Percentiles rank a stretch among this genome's conserved stretches.
Evolutionary conservation across 2,797 vertebrate species (phyloP).

Genomic region (Synaphobranchus kaupii): DNA sequence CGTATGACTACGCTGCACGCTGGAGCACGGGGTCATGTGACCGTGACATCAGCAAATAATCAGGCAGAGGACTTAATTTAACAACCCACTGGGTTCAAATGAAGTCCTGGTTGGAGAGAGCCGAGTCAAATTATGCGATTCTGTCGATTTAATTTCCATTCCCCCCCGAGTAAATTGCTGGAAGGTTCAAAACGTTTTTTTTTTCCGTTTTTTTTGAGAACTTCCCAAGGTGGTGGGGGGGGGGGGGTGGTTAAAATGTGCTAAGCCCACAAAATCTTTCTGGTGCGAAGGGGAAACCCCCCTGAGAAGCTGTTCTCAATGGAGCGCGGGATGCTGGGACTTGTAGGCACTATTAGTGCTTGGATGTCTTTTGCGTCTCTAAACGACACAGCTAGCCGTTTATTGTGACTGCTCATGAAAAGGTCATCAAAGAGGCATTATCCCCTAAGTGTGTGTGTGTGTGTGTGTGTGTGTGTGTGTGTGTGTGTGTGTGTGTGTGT

Average conservation of each 20-base stretch:
- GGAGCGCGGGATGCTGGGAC: background rate
- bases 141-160: slow-evolving; percentile 15
- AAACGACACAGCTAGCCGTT: background rate
- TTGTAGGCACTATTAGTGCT: background rate
- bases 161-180: background rate
- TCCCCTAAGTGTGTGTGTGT: background rate
- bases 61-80: slow-evolving; percentile 18
- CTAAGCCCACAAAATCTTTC: background rate
- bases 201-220: background rate
- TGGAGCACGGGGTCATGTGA: background rate
- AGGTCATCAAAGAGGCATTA: background rate
- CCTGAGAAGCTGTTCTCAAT: background rate
- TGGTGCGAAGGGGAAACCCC: background rate
- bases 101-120: slow-evolving; percentile 21
- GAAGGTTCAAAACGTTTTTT: background rate
- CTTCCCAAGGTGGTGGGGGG: background rate
- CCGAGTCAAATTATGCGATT: slow-evolving; percentile 12
- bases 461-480: background rate
- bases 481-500: background rate
- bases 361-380: background rate
- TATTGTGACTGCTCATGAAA: background rate
- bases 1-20: background rate
- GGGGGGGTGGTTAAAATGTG: background rate
- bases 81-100: slow-evolving; percentile 15
- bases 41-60: slow-evolving; percentile 10